phyloP scores from a whole-genome alignment of 2,797 vertebrate species.

The Staurois parvus region DNA sequence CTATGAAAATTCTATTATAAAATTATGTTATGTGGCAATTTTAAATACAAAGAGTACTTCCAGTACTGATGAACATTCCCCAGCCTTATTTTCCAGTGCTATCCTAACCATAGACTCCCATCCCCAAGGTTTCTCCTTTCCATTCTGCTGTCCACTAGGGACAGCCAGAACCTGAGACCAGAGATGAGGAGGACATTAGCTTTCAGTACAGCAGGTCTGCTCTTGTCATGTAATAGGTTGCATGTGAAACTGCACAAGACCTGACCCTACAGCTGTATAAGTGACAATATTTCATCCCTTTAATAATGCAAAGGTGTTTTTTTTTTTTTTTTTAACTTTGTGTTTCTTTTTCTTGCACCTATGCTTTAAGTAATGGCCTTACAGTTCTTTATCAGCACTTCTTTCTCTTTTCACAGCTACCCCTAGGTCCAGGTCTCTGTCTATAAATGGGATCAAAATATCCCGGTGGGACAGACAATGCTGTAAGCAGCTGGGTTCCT shows the following conservation, averaged over 20 bases:
- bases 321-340: background rate
- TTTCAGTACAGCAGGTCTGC: background rate
- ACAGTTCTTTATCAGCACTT: background rate
- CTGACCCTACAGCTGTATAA: background rate
- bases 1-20: too few species aligned
- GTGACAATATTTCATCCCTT: background rate
- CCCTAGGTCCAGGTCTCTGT: background rate
- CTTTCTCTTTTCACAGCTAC: background rate
- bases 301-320: background rate
- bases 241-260: background rate
- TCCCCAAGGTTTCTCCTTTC: too few species aligned
- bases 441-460: background rate
- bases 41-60: too few species aligned
- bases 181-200: background rate
- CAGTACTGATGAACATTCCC: too few species aligned
- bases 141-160: background rate
- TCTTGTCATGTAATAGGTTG: background rate
- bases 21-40: too few species aligned
- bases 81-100: too few species aligned
- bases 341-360: background rate
- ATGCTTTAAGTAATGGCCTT: background rate
- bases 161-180: too few species aligned
- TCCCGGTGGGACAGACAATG: background rate
- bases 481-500: constrained; percentile 30
- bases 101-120: too few species aligned